phyloP scores from a whole-genome alignment of 1,140 invertebrate species.

The Zaprionus nigranus region DNA sequence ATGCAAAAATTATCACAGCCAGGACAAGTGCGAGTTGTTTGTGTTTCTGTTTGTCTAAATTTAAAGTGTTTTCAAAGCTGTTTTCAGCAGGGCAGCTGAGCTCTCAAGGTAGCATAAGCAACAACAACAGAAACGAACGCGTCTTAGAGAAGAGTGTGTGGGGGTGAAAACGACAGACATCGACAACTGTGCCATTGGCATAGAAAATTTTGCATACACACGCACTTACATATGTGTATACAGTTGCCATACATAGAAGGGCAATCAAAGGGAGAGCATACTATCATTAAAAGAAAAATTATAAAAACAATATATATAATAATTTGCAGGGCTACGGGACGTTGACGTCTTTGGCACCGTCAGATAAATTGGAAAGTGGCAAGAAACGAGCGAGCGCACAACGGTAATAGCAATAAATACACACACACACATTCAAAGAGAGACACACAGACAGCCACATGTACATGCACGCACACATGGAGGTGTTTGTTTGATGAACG shows the following conservation, averaged over 20 bases:
- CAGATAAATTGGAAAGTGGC: constrained; percentile 54
- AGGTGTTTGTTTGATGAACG: constrained; percentile 53
- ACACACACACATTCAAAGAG: constrained; percentile 27
- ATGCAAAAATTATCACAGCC: constrained; percentile 14
- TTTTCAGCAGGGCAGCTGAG: constrained; percentile 21
- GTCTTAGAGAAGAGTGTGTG: constrained; percentile 28
- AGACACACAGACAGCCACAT: constrained; percentile 11
- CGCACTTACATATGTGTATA: constrained; percentile 15
- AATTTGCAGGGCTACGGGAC: constrained; percentile 47
- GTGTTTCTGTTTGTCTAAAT: constrained; percentile 11
- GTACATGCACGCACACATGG: constrained; percentile 42
- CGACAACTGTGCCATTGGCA: constrained; percentile 70
- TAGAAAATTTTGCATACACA: constrained; percentile 75
- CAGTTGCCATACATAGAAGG: constrained; percentile 43
- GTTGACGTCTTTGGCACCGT: constrained; percentile 40
- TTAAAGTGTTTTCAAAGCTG: constrained; percentile 17
- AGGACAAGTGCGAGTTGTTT: not conserved
- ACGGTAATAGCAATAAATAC: constrained; percentile 41
- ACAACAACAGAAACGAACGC: constrained; percentile 18
- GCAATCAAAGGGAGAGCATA: constrained; percentile 28
- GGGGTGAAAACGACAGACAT: constrained; percentile 34
- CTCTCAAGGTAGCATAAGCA: constrained; percentile 34
- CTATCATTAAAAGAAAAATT: constrained; percentile 27
- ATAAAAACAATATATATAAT: constrained; percentile 22
- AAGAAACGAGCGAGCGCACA: constrained; percentile 34